A percentile compares a stretch with the other conserved stretches of the same genome.
phyloP scores from a whole-genome alignment of 2,113 vertebrate species.

The Pimephales promelas region DNA sequence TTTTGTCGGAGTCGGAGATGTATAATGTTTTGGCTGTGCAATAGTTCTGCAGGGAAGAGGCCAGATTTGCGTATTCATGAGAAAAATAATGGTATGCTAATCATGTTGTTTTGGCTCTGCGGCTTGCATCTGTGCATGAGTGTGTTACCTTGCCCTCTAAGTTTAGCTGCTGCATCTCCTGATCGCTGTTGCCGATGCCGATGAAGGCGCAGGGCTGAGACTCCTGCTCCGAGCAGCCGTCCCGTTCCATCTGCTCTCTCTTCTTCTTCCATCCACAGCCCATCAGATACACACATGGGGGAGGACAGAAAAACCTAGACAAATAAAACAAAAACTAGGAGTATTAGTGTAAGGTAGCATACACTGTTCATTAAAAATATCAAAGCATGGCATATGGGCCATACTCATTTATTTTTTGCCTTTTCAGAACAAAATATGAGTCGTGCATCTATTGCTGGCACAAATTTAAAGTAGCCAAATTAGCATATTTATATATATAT shows the following conservation, averaged over 20 bases:
- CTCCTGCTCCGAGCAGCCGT: conserved; percentile 97
- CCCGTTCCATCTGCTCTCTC: conserved; percentile 99
- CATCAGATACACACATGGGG: conserved; percentile 98
- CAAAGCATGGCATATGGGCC: neutral
- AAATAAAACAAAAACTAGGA: conserved; percentile 37
- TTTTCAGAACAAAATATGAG: too few species aligned
- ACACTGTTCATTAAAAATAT: neutral
- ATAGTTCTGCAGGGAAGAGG: conserved; percentile 86
- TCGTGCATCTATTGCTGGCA: too few species aligned
- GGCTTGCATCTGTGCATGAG: conserved; percentile 1
- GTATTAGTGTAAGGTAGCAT: neutral
- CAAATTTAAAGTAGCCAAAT: too few species aligned
- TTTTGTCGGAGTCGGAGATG: conserved; percentile 99
- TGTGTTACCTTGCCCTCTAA: conserved; percentile 94
- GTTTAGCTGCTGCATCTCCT: conserved; percentile 99
- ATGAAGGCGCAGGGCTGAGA: conserved; percentile 98
- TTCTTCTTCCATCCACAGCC: conserved; percentile 99
- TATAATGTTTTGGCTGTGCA: conserved; percentile 99
- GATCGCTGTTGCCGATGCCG: conserved; percentile 98
- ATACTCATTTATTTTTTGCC: neutral
- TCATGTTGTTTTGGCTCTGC: neutral
- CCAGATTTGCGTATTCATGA: neutral
- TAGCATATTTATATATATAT: too few species aligned
- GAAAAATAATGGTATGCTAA: neutral
- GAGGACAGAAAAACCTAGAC: conserved; percentile 96